Evolutionary conservation across 2,888 invertebrate species (phyloP).

Genomic region (Diarsia dahlii): DNA sequence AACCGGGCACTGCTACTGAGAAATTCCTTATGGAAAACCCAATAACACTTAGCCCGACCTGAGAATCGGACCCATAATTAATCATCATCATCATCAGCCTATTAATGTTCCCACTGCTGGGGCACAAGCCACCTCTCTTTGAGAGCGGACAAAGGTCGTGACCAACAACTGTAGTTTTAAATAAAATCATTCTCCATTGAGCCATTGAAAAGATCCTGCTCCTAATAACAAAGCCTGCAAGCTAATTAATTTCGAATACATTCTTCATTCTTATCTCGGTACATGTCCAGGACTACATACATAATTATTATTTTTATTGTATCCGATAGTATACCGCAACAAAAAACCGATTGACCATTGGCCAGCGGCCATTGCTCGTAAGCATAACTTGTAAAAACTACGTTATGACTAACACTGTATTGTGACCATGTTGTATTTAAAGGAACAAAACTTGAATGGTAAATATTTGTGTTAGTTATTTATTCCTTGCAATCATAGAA

Average conservation of each 20-base stretch:
- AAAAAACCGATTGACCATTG: slow-evolving; percentile 73
- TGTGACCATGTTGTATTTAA: slow-evolving; percentile 61
- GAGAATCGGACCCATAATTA: too few relatives aligned
- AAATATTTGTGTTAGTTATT: not conserved
- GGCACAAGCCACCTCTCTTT: too few relatives aligned
- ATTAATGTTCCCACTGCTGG: too few relatives aligned
- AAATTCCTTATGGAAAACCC: too few relatives aligned
- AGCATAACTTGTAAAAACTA: slow-evolving; percentile 76
- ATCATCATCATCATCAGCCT: too few relatives aligned
- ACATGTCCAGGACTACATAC: slow-evolving; percentile 23
- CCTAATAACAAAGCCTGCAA: slow-evolving; percentile 9
- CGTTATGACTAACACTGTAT: slow-evolving; percentile 70
- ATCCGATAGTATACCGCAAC: slow-evolving; percentile 44
- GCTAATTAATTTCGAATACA: slow-evolving; percentile 41
- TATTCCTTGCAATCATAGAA: too few relatives aligned
- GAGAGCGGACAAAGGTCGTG: too few relatives aligned
- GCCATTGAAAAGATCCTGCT: slow-evolving; percentile 25
- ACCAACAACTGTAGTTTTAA: too few relatives aligned
- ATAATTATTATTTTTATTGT: slow-evolving; percentile 39
- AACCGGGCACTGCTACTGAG: too few relatives aligned
- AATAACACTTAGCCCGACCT: too few relatives aligned
- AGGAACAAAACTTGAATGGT: not conserved
- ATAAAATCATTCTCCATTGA: too few relatives aligned
- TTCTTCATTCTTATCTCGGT: slow-evolving; percentile 44
- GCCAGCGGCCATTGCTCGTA: slow-evolving; percentile 70